phyloP scores from a whole-genome alignment of 2,113 vertebrate genomes.

The Smithornis capensis region DNA sequence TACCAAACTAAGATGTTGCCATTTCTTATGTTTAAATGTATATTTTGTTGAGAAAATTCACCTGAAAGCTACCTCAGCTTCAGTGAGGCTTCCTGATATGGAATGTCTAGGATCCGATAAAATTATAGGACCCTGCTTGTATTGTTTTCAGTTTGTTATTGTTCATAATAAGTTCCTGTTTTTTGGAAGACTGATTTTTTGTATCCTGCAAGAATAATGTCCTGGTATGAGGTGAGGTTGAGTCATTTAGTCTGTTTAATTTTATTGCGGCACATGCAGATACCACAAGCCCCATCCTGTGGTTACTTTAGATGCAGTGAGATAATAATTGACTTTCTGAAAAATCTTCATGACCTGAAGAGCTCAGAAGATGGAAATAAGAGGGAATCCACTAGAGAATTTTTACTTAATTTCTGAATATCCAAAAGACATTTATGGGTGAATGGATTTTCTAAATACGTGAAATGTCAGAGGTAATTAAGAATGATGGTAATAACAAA shows the following conservation, averaged over 20 bases:
- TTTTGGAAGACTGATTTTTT: constrained; percentile 2
- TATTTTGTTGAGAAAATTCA: neutral
- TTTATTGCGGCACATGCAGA: neutral
- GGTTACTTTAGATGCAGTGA: neutral
- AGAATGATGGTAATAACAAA: neutral
- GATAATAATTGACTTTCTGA: neutral
- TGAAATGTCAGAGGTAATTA: neutral
- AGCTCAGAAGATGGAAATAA: neutral
- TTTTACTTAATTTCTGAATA: neutral
- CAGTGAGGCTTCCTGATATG: neutral
- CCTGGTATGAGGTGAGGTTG: neutral
- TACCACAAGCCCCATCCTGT: neutral
- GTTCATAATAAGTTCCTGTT: constrained; percentile 33
- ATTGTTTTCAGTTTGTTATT: constrained; percentile 48
- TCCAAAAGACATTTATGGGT: fast-evolving
- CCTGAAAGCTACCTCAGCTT: neutral
- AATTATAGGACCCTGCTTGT: neutral
- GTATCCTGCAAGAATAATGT: neutral
- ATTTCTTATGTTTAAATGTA: neutral
- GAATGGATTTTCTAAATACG: neutral
- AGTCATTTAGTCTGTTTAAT: neutral
- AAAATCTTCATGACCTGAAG: neutral
- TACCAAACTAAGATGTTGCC: neutral
- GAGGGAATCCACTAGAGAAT: neutral
- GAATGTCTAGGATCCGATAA: neutral